Percentiles rank a stretch among this genome's conserved stretches.
Evolutionary conservation across 1,140 invertebrate genomes (phyloP).

Genomic region (Psix sp.): DNA sequence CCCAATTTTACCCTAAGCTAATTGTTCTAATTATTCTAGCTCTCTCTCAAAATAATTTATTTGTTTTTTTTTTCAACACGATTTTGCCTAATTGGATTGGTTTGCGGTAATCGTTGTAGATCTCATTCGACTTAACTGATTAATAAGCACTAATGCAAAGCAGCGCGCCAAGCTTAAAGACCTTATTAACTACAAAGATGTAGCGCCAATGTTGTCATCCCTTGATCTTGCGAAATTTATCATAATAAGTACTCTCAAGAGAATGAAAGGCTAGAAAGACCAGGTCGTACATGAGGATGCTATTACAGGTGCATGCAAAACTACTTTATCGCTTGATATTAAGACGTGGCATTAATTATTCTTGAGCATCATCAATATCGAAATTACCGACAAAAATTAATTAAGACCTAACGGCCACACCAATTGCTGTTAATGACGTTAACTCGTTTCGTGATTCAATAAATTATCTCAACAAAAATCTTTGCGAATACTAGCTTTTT

Average conservation of each 20-base stretch:
- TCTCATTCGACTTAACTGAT: background rate
- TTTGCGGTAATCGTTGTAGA: too few relatives aligned
- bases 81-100: too few relatives aligned
- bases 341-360: constrained; percentile 41
- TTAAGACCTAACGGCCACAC: constrained; percentile 10
- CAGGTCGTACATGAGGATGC: constrained; percentile 22
- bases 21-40: too few relatives aligned
- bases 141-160: constrained; percentile 12
- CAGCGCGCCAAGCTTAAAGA: constrained; percentile 7
- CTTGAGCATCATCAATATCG: constrained; percentile 33
- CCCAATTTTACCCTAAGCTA: too few relatives aligned
- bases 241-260: constrained; percentile 43
- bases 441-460: background rate
- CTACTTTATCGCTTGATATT: constrained; percentile 18
- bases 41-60: too few relatives aligned
- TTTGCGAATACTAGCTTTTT: too few relatives aligned
- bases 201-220: constrained; percentile 31
- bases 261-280: constrained; percentile 33
- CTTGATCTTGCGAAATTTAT: constrained; percentile 50
- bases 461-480: background rate
- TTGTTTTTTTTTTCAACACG: too few relatives aligned
- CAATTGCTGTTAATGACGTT: constrained; percentile 10
- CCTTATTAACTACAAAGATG: constrained; percentile 23
- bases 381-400: constrained; percentile 32
- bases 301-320: constrained; percentile 29